Conservation (phyloP, 2,113 vertebrate species). For the Hippocampus abdominalis region DNA sequence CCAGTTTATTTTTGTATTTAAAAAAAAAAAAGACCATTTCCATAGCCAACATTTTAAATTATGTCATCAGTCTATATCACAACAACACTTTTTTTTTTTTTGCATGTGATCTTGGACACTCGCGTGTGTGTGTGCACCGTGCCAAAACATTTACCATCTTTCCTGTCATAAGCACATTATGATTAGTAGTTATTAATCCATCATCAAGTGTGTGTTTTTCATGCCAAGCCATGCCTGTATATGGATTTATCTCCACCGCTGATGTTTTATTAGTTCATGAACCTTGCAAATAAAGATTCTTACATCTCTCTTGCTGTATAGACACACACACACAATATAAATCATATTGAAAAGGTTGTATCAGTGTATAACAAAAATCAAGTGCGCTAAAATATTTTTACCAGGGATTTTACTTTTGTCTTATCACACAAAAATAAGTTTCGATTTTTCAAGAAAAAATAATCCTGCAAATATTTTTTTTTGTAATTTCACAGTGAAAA, state of each 20-base stretch:
- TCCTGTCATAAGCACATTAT: conserved; percentile 31
- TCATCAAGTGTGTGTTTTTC: conserved; percentile 71
- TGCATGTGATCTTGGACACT: conserved; percentile 28
- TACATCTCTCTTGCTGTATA: conserved; percentile 39
- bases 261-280: conserved; percentile 86
- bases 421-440: too few species aligned
- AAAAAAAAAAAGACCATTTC: conserved; percentile 32
- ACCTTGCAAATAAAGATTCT: conserved; percentile 75
- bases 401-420: too few species aligned
- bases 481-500: too few species aligned
- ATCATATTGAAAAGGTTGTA: too few species aligned
- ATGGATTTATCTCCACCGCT: conserved; percentile 81
- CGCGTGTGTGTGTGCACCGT: conserved; percentile 33
- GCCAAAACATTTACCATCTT: conserved; percentile 40
- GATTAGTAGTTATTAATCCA: conserved; percentile 11
- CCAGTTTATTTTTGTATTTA: conserved; percentile 65
- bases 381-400: too few species aligned
- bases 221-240: conserved; percentile 83
- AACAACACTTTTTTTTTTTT: conserved; percentile 46
- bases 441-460: too few species aligned
- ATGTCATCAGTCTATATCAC: conserved; percentile 23
- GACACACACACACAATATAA: background rate
- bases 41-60: conserved; percentile 41
- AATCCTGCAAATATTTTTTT: too few species aligned
- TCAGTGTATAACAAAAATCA: too few species aligned